These are phyloP conservation scores for Rhyacophila evoluta DNA, from an alignment of 2,888 invertebrate species.

Conservation along the genomic window DNA sequence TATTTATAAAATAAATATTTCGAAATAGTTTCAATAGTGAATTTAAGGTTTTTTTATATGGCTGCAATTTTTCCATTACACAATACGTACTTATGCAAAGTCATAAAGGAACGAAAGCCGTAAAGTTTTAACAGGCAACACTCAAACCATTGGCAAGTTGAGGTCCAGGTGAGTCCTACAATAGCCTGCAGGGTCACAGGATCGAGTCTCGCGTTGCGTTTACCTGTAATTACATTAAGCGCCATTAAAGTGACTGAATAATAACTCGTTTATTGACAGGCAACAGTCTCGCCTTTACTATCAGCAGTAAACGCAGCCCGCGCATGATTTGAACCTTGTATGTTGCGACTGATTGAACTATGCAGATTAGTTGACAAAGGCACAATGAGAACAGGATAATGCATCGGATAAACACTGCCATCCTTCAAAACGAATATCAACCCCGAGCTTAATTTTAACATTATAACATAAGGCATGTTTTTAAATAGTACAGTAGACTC, in stretches of 20 bases:
- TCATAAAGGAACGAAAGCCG: background rate
- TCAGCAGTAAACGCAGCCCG: background rate
- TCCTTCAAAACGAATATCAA: too few relatives aligned
- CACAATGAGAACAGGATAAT: too few relatives aligned
- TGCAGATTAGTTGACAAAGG: too few relatives aligned
- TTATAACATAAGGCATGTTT: too few relatives aligned
- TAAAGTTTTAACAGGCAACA: background rate
- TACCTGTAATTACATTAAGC: background rate
- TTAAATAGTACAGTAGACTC: too few relatives aligned
- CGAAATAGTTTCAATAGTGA: too few relatives aligned
- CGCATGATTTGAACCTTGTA: background rate
- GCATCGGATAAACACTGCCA: too few relatives aligned
- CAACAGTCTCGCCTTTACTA: background rate
- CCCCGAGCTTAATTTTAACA: too few relatives aligned
- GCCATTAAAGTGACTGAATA: background rate
- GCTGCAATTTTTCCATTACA: too few relatives aligned
- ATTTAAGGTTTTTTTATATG: too few relatives aligned
- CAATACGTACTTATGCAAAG: too few relatives aligned
- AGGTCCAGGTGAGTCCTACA: background rate
- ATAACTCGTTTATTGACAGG: conserved; percentile 19
- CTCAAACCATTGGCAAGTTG: background rate
- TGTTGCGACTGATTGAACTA: background rate
- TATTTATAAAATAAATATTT: too few relatives aligned
- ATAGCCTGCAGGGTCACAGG: background rate
- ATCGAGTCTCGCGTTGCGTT: background rate